Evolutionary conservation across 2,797 vertebrate species (phyloP).

Genomic region (Pempheris klunzingeri): DNA sequence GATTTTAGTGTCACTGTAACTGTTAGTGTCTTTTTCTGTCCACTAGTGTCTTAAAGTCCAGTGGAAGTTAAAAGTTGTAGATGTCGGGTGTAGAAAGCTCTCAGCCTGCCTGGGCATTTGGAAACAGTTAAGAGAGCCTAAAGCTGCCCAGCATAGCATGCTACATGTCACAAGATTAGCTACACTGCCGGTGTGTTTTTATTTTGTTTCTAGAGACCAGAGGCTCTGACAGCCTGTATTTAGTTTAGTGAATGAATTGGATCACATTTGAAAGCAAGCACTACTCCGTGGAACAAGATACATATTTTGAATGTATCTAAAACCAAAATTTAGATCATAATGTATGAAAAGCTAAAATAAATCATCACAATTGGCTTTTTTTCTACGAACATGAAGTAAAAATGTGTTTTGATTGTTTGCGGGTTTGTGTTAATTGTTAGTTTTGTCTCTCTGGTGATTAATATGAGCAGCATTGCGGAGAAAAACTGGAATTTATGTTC

Average conservation of each 20-base stretch:
- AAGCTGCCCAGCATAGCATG: slow-evolving; percentile 71
- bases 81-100: slow-evolving; percentile 16
- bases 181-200: slow-evolving; percentile 68
- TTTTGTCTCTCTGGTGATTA: slow-evolving; percentile 26
- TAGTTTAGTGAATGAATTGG: slow-evolving; percentile 52
- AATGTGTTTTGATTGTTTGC: slow-evolving; percentile 6
- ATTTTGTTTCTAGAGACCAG: slow-evolving; percentile 75
- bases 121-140: slow-evolving; percentile 64
- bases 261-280: slow-evolving; percentile 44
- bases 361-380: not conserved
- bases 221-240: slow-evolving; percentile 61
- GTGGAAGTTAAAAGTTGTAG: slow-evolving; percentile 9
- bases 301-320: not conserved
- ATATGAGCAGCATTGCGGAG: slow-evolving; percentile 21
- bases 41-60: slow-evolving; percentile 29
- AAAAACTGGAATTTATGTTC: slow-evolving; percentile 62
- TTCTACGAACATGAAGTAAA: not conserved
- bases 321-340: slow-evolving; percentile 1
- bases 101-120: slow-evolving; percentile 35
- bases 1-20: slow-evolving; percentile 27
- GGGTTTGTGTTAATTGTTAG: slow-evolving; percentile 14
- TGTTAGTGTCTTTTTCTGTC: slow-evolving; percentile 31
- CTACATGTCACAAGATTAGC: slow-evolving; percentile 78
- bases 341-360: not conserved
- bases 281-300: slow-evolving; percentile 3